Conservation (phyloP, 2,888 invertebrate genomes). For the Xestia c-nigrum region DNA sequence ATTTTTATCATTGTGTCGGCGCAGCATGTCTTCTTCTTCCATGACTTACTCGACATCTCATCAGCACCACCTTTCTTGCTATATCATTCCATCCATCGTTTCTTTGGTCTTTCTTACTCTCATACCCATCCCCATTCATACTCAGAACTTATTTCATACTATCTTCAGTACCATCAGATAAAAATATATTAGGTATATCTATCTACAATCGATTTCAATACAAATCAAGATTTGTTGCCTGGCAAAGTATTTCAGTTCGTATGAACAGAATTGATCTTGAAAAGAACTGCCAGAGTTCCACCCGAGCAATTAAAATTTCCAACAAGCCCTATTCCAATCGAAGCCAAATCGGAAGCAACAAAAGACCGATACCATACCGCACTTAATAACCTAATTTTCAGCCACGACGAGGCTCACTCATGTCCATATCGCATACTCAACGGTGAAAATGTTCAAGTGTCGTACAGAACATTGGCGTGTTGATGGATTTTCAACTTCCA, state of each 20-base stretch:
- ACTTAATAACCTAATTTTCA: not conserved
- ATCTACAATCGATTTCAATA: not conserved
- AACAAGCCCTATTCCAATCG: conserved; percentile 1
- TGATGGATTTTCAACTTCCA: not conserved
- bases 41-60: no score
- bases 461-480: not conserved
- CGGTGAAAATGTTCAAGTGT: not conserved
- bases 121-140: no score
- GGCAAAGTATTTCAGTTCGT: not conserved
- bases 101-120: no score
- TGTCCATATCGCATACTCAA: conserved; percentile 22
- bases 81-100: no score
- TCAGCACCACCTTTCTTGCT: no score
- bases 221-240: not conserved
- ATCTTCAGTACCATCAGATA: not conserved
- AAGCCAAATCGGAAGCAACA: not conserved
- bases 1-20: no score
- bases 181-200: not conserved
- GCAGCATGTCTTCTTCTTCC: no score
- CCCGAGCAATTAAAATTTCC: not conserved
- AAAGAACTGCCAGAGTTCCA: not conserved
- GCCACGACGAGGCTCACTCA: conserved; percentile 21
- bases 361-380: not conserved
- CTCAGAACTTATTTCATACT: not conserved
- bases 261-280: not conserved